Conservation (phyloP, 2,888 invertebrate species). For the Sphaerophoria taeniata region DNA sequence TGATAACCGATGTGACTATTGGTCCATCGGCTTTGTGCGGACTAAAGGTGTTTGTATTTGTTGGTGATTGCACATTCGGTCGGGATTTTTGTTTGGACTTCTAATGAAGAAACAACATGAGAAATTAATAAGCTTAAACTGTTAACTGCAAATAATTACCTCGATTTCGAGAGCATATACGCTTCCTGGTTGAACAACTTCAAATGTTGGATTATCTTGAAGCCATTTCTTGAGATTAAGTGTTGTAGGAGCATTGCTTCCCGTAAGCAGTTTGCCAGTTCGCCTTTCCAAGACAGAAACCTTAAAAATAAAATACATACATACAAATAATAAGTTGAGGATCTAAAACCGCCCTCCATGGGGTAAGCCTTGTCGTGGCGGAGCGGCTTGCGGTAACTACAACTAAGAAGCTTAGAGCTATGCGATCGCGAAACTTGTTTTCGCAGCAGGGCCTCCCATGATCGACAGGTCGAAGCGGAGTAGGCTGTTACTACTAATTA, state of each 20-base stretch:
- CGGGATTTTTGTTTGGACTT: constrained; percentile 60
- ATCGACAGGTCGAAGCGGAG: too few relatives aligned
- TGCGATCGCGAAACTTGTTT: too few relatives aligned
- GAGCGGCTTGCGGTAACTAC: too few relatives aligned
- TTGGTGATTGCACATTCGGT: constrained; percentile 40
- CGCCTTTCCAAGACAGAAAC: constrained; percentile 93
- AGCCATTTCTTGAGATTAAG: constrained; percentile 92
- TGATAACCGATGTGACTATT: constrained; percentile 25
- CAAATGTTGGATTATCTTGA: constrained; percentile 93
- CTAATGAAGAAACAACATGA: constrained; percentile 12
- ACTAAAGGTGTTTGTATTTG: constrained; percentile 32
- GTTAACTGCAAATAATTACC: constrained; percentile 68
- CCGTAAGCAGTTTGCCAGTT: constrained; percentile 89
- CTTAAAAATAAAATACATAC: constrained; percentile 72
- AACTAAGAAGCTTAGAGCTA: too few relatives aligned
- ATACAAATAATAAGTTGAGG: too few relatives aligned
- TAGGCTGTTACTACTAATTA: too few relatives aligned
- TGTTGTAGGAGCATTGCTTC: constrained; percentile 92
- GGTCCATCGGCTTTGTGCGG: constrained; percentile 45
- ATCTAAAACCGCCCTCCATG: too few relatives aligned
- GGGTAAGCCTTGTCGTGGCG: too few relatives aligned
- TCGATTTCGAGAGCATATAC: constrained; percentile 82
- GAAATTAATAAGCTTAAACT: background rate
- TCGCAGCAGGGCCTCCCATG: too few relatives aligned
- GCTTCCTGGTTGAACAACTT: constrained; percentile 89